Evolutionary conservation across 2,797 vertebrate species (phyloP).

Genomic region (Aselliscus stoliczkanus): DNA sequence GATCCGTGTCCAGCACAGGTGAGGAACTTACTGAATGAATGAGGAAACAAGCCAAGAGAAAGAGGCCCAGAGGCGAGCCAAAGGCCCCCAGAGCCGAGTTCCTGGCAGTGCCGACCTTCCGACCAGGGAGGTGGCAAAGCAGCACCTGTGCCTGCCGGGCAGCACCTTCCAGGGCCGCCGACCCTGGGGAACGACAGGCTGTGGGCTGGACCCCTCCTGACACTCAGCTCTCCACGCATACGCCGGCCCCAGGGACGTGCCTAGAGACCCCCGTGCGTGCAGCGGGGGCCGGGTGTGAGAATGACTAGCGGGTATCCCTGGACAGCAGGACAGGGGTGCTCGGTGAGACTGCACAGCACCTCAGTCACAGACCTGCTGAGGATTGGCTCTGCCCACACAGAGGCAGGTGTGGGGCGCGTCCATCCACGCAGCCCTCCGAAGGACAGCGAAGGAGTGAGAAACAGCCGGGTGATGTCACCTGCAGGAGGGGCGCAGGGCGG

Average conservation of each 20-base stretch:
- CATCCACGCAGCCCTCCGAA: rapidly evolving
- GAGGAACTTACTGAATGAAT: background rate
- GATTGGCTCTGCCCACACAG: background rate
- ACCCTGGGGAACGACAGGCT: rapidly evolving
- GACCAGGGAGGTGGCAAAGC: too few relatives aligned
- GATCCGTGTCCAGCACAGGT: rapidly evolving
- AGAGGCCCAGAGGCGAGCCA: rapidly evolving
- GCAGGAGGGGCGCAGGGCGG: background rate
- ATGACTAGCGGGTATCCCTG: rapidly evolving
- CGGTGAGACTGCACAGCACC: too few relatives aligned
- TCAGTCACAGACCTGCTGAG: background rate
- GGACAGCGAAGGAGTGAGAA: background rate
- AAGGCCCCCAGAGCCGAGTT: background rate
- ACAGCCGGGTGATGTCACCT: background rate
- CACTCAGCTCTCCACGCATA: rapidly evolving
- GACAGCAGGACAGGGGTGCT: background rate
- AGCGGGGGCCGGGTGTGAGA: too few relatives aligned
- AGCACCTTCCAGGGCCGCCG: rapidly evolving
- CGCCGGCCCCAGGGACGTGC: rapidly evolving
- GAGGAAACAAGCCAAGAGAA: rapidly evolving
- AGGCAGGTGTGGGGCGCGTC: background rate
- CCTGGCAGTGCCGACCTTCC: background rate
- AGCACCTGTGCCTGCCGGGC: background rate
- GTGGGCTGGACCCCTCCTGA: background rate
- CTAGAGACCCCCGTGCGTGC: background rate